These are phyloP conservation scores for Chloroceryle aenea DNA, from an alignment of 2,113 vertebrate genomes.

Conservation along the genomic window DNA sequence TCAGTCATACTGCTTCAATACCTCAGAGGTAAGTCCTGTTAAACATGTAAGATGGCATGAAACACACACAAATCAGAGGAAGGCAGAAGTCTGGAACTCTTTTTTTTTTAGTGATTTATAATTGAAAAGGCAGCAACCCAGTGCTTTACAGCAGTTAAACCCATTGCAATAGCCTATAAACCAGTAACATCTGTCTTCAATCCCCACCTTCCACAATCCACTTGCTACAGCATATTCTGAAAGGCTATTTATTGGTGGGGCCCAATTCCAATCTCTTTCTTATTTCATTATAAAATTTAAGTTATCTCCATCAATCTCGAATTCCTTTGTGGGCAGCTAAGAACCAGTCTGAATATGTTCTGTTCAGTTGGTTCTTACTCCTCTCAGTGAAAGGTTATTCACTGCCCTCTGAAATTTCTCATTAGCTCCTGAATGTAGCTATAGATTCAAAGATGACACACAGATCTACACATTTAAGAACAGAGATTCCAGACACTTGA, in stretches of 20 bases:
- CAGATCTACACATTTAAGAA: neutral
- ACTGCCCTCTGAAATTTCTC: slow-evolving; percentile 9
- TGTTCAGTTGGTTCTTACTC: neutral
- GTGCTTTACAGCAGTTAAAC: neutral
- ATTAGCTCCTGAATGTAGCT: neutral
- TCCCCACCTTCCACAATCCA: neutral
- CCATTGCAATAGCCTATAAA: neutral
- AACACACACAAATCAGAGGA: neutral
- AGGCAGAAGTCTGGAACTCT: neutral
- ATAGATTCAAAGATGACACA: neutral
- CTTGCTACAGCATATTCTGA: neutral
- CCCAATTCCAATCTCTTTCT: neutral
- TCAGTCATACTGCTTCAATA: neutral
- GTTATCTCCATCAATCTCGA: slow-evolving; percentile 17
- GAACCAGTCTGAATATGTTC: neutral
- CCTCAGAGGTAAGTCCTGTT: neutral
- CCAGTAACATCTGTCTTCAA: neutral
- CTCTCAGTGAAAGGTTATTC: neutral
- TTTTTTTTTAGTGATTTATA: neutral
- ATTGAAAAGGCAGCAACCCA: neutral
- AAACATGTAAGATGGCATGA: neutral
- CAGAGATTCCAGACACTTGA: neutral
- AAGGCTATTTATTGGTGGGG: neutral
- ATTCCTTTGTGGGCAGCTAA: neutral
- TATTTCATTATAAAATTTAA: slow-evolving; percentile 21